phyloP scores from a whole-genome alignment of 2,113 vertebrate genomes.

The Thymallus thymallus region DNA sequence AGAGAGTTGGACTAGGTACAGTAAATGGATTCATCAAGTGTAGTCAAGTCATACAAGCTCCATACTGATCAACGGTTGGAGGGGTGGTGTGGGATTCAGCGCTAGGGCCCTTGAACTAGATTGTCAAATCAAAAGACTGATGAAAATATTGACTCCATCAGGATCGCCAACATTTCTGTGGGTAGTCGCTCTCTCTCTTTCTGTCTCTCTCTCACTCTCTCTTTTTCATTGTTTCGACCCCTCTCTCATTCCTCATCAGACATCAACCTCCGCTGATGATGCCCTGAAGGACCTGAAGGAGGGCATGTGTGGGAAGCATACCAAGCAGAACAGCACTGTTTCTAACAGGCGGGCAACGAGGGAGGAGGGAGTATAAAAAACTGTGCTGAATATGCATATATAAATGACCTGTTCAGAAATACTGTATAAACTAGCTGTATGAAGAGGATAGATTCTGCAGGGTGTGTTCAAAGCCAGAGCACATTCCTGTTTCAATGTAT shows the following conservation, averaged over 20 bases:
- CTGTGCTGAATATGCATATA: slow-evolving; percentile 71
- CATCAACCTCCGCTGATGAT: slow-evolving; percentile 70
- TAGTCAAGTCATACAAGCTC: background rate
- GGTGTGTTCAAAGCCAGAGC: slow-evolving; percentile 65
- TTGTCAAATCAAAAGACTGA: slow-evolving; percentile 58
- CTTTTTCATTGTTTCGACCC: background rate
- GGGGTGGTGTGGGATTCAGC: too few relatives aligned
- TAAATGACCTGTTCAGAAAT: slow-evolving; percentile 69
- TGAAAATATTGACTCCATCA: slow-evolving; percentile 54
- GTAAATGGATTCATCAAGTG: background rate
- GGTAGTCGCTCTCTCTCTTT: slow-evolving; percentile 43
- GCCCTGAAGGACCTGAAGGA: slow-evolving; percentile 58
- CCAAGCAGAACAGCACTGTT: slow-evolving; percentile 54
- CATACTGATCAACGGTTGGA: background rate
- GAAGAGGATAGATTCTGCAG: slow-evolving; percentile 29
- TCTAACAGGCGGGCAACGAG: slow-evolving; percentile 57
- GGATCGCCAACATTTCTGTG: slow-evolving; percentile 44
- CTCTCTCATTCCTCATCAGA: slow-evolving; percentile 69
- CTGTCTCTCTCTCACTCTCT: slow-evolving; percentile 24
- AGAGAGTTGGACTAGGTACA: background rate
- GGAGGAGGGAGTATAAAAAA: slow-evolving; percentile 62
- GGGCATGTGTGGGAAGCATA: slow-evolving; percentile 65
- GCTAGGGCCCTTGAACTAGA: background rate
- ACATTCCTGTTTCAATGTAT: slow-evolving; percentile 59
- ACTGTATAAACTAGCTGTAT: slow-evolving; percentile 47